A percentile compares a stretch with the other conserved stretches of the same genome.
These are phyloP conservation scores for Drosophila triauraria DNA, from an alignment of 1,140 invertebrate genomes.

Conservation along the genomic window DNA sequence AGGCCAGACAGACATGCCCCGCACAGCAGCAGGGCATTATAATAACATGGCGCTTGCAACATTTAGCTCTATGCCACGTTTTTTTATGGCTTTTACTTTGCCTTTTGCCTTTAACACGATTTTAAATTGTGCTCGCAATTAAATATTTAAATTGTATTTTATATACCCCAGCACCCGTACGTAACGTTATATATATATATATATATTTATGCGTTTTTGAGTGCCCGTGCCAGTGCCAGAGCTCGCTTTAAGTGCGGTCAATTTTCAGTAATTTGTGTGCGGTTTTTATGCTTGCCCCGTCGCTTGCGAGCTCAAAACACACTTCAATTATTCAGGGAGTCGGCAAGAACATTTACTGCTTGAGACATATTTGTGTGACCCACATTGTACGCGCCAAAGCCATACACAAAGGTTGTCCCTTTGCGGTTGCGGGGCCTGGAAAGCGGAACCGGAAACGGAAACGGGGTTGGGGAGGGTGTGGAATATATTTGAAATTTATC, in stretches of 20 bases:
- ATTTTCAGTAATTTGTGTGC: constrained; percentile 74
- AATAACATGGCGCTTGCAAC: constrained; percentile 35
- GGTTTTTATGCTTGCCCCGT: constrained; percentile 63
- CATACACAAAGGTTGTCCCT: constrained; percentile 11
- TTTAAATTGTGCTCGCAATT: constrained; percentile 67
- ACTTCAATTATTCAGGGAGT: constrained; percentile 67
- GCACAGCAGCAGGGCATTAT: constrained; percentile 12
- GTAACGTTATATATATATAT: background rate
- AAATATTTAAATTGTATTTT: constrained; percentile 79
- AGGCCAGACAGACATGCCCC: background rate
- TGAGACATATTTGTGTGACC: constrained; percentile 65
- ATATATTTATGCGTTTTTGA: constrained; percentile 3
- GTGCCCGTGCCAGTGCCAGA: constrained; percentile 13
- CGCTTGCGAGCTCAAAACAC: constrained; percentile 40
- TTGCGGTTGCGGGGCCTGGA: constrained; percentile 3
- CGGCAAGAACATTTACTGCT: constrained; percentile 33
- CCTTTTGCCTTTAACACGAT: constrained; percentile 49
- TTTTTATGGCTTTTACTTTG: constrained; percentile 59
- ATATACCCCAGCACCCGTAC: constrained; percentile 8
- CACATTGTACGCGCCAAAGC: constrained; percentile 50
- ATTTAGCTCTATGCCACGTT: constrained; percentile 38
- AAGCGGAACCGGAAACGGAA: constrained; percentile 13
- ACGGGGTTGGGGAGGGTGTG: background rate
- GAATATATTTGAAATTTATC: constrained; percentile 55
- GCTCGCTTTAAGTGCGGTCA: constrained; percentile 69